These are phyloP conservation scores for Silurus lanzhouensis DNA, from an alignment of 2,797 vertebrate genomes.

Conservation along the genomic window DNA sequence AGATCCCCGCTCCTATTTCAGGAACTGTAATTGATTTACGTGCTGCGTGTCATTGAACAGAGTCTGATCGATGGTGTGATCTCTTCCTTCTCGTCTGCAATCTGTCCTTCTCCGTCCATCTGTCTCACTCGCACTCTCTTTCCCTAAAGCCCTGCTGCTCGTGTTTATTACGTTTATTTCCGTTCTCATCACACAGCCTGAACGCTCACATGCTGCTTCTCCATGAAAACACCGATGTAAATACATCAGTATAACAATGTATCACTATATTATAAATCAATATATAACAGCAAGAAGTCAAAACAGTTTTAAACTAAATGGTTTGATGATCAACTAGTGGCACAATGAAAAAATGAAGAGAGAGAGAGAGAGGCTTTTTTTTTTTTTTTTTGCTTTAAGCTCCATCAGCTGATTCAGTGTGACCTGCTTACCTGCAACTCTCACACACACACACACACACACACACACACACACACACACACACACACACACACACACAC, in stretches of 20 bases:
- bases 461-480: constrained; percentile 6
- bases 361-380: not conserved
- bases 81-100: constrained; percentile 9
- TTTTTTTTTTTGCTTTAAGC: not conserved
- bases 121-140: too few species aligned
- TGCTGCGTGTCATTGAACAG: constrained; percentile 9
- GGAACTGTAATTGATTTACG: constrained; percentile 46
- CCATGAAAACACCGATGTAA: not conserved
- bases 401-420: not conserved
- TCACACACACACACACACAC: not conserved
- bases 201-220: not conserved
- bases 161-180: not conserved
- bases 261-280: too few species aligned
- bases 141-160: too few species aligned
- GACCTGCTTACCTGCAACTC: not conserved
- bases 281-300: too few species aligned
- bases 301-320: too few species aligned
- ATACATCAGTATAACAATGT: too few species aligned
- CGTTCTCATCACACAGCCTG: not conserved
- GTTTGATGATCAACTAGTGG: too few species aligned
- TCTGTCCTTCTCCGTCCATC: not conserved
- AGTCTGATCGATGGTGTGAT: constrained; percentile 37
- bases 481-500: constrained; percentile 7
- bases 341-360: not conserved
- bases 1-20: constrained; percentile 30